Percentiles rank a stretch among this genome's conserved stretches.
These are phyloP conservation scores for Eidolon helvum DNA, from an alignment of 2,113 vertebrate genomes.

Conservation along the genomic window DNA sequence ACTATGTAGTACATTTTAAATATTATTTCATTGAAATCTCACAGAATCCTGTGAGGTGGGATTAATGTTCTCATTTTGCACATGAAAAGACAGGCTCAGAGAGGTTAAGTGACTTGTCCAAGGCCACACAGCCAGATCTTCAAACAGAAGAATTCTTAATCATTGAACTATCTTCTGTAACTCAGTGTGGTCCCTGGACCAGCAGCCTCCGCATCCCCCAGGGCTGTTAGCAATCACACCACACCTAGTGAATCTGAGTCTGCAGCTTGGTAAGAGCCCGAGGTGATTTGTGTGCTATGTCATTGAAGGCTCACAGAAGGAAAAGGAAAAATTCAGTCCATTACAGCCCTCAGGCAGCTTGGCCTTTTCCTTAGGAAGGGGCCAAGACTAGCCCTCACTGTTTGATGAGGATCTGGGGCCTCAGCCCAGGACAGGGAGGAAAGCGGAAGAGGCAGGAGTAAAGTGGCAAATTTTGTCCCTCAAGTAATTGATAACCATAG, in stretches of 20 bases:
- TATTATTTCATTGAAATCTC: background rate
- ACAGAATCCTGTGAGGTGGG: background rate
- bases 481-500: background rate
- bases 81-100: background rate
- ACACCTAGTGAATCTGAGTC: background rate
- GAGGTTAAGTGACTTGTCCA: background rate
- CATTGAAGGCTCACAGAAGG: background rate
- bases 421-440: background rate
- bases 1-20: background rate
- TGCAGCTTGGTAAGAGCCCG: background rate
- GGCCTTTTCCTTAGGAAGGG: background rate
- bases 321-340: background rate
- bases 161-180: fast-evolving
- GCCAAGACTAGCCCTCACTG: background rate
- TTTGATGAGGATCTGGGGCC: background rate
- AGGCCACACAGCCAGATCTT: background rate
- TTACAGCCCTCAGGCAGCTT: background rate
- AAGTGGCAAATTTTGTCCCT: background rate
- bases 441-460: background rate
- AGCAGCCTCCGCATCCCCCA: background rate
- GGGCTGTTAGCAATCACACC: background rate
- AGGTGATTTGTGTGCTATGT: background rate
- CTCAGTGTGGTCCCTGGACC: background rate
- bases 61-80: background rate
- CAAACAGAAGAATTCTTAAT: background rate